Base-by-base conservation (phyloP, 2,888 invertebrate genomes). In the Cepaea hortensis region DNA sequence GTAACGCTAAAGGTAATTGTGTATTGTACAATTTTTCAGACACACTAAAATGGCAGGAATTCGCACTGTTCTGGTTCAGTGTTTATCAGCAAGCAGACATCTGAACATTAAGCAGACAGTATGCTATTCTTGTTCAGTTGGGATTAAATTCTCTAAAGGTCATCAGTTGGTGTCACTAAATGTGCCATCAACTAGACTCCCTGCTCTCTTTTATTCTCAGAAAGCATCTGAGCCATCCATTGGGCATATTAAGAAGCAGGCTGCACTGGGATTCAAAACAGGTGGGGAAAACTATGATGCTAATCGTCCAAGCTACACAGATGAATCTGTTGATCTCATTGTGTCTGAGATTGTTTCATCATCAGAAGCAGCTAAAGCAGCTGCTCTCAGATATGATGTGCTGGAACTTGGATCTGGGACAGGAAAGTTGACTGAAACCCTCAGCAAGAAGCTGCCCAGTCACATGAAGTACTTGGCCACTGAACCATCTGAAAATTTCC, bases 401-500 rank as follows among this genome's bases (percentile, higher is more conserved):
- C 79, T 91, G 4, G 92, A 92, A 81, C 88, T 92, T 61, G 92
- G 91, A 48, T 90, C 92, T 70, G 92, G 92, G n/a, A 92, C 91
- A 18, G 92, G 92, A 11, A 91, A 91, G 90, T 80, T 85, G 77
- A 91, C 92, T 11, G 81, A 89, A 65, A 50, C 5, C 20, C 70
- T 86, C 23, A 35, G 55, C 77, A 82, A 20, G 65, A 86, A 77
- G 61, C 62, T 86, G 20, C 82, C 82, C 18, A 23, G 23, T 13
- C 46, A 72, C 50, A 46, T 61, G 9, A 84, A 61, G 18, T 92
- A 91, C 81, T 70, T 91, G 23, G 92, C 91, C 7, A 90, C 90
- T 35, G 92, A 92, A 65, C 91, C 91, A 11, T 90, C 90, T 9
- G 89, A 89, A n/a, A 88, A 88, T 7, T 91, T 92, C 81, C 82